These are phyloP conservation scores for Trachelus tabidus DNA, from an alignment of 2,888 invertebrate genomes.

Conservation along the genomic window DNA sequence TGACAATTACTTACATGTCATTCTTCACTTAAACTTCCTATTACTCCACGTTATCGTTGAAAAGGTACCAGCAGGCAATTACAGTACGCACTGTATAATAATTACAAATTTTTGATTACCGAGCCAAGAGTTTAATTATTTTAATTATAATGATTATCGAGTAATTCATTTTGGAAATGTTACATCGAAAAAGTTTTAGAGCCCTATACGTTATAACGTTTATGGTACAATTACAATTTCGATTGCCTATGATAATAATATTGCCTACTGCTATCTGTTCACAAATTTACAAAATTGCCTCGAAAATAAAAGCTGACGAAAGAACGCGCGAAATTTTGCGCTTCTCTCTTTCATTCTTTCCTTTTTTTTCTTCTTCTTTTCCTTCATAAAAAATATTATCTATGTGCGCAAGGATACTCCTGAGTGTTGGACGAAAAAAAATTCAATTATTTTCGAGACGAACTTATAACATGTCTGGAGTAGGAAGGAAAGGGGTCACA, in stretches of 20 bases:
- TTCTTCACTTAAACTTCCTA: background rate
- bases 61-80: conserved; percentile 30
- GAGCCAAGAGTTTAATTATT: conserved; percentile 20
- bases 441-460: background rate
- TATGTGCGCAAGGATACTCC: conserved; percentile 15
- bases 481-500: background rate
- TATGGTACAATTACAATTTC: conserved; percentile 7
- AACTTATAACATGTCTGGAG: conserved; percentile 1
- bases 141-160: conserved; percentile 18
- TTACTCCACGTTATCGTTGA: conserved; percentile 24
- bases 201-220: background rate
- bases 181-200: background rate
- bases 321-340: background rate
- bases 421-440: conserved; percentile 18
- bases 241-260: conserved; percentile 23
- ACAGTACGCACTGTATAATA: conserved; percentile 23
- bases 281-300: conserved; percentile 27
- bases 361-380: conserved; percentile 6
- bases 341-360: background rate
- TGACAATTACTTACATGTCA: background rate
- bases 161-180: conserved; percentile 11
- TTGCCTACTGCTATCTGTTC: conserved; percentile 33
- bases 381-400: conserved; percentile 19
- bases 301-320: conserved; percentile 1
- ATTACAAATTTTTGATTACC: conserved; percentile 16